Evolutionary conservation across 2,797 vertebrate species (phyloP), one percentile per base, ranked within the genome.

Genomic region (Champsocephalus gunnari): DNA sequence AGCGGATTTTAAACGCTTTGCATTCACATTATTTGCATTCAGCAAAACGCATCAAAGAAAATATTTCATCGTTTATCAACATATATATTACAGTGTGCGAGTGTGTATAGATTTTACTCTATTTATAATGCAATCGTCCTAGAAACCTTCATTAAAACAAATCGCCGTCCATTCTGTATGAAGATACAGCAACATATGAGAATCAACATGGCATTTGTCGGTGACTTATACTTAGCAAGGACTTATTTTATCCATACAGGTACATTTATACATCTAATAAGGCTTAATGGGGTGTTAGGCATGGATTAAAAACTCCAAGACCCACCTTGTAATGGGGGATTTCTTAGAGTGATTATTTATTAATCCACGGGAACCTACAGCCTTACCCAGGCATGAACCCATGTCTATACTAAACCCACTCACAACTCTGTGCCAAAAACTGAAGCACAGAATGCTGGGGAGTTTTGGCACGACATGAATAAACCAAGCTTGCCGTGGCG

Each of bases 381-480:
- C 76, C 60, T 72, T 75, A 74, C 77, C 79, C 62, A 80, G 71
- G 60, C 71, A 85, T 84, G 80, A 88, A 83, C 79, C 84, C 67
- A 59, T 90, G 85, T 83, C 83, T 89, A 80, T 43, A 72, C 54
- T 80, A 66, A 88, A 84, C 85, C 85, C 87, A 90, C 86, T 90
- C 88, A 80, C 58, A 63, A 70, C 61, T 47, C 72, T 57, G 45
- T 80, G 84, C 88, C 88, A 89, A 67, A 82, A 47, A 77, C 55
- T 41, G 16, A 68, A 81, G 73, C 67, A 70, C 71, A 75, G 82
- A 66, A 71, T 73, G 82, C 79, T 81, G 71, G 76, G 77, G 88
- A 75, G 76, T 63, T 80, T 90, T 93, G 92, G 91, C 92, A 91
- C 45, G 38, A 75, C 82, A 91, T 89, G 77, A 94, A 92, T 92